These are phyloP conservation scores for Neotragus pygmaeus DNA, from an alignment of 2,113 vertebrate species.

Conservation along the genomic window DNA sequence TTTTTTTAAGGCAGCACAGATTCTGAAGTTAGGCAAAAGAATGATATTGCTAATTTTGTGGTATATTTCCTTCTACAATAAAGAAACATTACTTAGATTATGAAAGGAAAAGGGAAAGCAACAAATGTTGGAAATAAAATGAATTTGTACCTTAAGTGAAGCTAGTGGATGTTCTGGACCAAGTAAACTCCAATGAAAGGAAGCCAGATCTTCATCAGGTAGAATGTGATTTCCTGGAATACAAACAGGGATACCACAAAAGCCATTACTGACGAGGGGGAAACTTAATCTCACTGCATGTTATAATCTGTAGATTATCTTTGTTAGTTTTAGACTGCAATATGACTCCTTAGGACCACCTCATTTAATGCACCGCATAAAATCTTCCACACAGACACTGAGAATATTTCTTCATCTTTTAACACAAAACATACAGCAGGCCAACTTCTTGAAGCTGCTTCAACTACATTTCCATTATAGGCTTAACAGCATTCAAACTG, in stretches of 20 bases:
- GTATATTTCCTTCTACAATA: background rate
- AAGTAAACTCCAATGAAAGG: constrained; percentile 98
- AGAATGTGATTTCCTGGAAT: constrained; percentile 96
- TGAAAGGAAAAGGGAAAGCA: background rate
- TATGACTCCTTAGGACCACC: background rate
- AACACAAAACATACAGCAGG: background rate
- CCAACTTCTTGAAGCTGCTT: background rate
- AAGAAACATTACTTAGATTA: background rate
- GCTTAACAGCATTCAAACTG: background rate
- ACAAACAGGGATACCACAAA: constrained; percentile 70
- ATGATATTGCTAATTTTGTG: background rate
- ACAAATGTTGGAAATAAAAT: constrained; percentile 35
- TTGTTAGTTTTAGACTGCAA: background rate
- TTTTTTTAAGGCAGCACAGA: background rate
- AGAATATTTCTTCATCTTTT: background rate
- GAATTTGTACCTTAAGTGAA: constrained; percentile 91
- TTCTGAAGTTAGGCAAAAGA: background rate
- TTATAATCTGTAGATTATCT: background rate
- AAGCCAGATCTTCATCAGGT: constrained; percentile 98
- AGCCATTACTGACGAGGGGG: background rate
- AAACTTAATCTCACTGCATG: background rate
- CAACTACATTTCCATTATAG: background rate
- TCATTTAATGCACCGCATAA: background rate
- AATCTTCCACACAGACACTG: background rate
- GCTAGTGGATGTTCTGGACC: constrained; percentile 97